Base-by-base conservation (phyloP, 2,888 invertebrate species). In the Amiota mariae region DNA sequence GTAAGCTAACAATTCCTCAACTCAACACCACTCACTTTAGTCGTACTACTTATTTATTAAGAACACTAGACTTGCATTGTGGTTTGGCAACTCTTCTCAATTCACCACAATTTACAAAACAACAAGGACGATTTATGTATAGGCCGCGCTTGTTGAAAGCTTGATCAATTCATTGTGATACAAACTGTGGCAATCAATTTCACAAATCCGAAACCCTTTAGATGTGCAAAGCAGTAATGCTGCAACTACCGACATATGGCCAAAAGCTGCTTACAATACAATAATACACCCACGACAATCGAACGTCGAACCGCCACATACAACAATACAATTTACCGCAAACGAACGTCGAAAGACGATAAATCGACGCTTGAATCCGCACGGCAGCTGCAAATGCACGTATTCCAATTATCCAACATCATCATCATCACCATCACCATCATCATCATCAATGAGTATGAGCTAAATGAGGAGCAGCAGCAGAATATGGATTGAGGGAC, bases 361-460 rank as follows among this genome's bases (percentile, higher is more conserved):
- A 54, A 68, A 68, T 68, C 67, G 54, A 54, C 24, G 24, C 67
- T 51, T 68, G 67, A 68, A 68, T 68, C 67, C 67, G 67, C 51
- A 68, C 67, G 24, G 51, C 67, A 68, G 67, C 67, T 68, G 54
- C 67, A 54, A 68, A 47, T 68, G 67, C 67, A 68, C 67, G 67
- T 68, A 68, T 54, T 51, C 51, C 67, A 68, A 68, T 68, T 68
- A 68, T 11, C 66, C 48, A 66, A 49, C 48, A 64, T 51, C 57
- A n/a, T n/a, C n/a, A n/a, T n/a, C n/a, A n/a, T n/a, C n/a, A n/a
- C n/a, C n/a, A n/a, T n/a, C n/a, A n/a, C n/a, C n/a, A n/a, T n/a
- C 48, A 66, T 20, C 48, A 64, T 51, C 57, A 59, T 59, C 51
- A 24, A 67, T 67, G 67, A 51, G 51, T 11, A 51, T 20, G 10